Conservation (phyloP, 2,797 vertebrate genomes). For the Bradypus variegatus region DNA sequence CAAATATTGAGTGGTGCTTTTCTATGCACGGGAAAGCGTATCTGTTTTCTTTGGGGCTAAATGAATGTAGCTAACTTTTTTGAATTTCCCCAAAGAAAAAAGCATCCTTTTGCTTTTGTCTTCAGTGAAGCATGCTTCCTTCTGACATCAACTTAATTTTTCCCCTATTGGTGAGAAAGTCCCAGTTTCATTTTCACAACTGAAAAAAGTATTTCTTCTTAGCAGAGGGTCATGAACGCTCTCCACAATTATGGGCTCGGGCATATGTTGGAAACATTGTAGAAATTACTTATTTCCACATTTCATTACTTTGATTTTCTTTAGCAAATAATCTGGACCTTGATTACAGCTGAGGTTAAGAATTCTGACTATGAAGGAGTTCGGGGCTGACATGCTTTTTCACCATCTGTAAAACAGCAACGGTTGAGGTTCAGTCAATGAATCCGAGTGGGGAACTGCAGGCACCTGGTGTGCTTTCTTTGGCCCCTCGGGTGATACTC, state of each 20-base stretch:
- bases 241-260: not conserved
- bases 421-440: not conserved
- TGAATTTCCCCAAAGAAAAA: slow-evolving; percentile 29
- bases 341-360: not conserved
- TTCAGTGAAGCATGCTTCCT: slow-evolving; percentile 50
- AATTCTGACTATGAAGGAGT: not conserved
- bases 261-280: not conserved
- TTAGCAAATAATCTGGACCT: not conserved
- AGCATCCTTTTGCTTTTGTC: slow-evolving; percentile 19
- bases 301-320: not conserved
- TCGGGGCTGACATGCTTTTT: not conserved
- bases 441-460: not conserved
- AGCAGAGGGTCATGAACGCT: not conserved
- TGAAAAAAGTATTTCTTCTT: not conserved
- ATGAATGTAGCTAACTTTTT: not conserved
- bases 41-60: not conserved
- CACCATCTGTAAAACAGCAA: slow-evolving; percentile 18
- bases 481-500: not conserved
- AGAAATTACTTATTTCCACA: not conserved
- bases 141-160: not conserved
- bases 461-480: not conserved
- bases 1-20: not conserved
- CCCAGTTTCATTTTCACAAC: slow-evolving; percentile 47
- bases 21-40: not conserved
- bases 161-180: slow-evolving; percentile 48